Conservation (phyloP, 2,113 vertebrate species). For the Boulengeromyrus knoepffleri region DNA sequence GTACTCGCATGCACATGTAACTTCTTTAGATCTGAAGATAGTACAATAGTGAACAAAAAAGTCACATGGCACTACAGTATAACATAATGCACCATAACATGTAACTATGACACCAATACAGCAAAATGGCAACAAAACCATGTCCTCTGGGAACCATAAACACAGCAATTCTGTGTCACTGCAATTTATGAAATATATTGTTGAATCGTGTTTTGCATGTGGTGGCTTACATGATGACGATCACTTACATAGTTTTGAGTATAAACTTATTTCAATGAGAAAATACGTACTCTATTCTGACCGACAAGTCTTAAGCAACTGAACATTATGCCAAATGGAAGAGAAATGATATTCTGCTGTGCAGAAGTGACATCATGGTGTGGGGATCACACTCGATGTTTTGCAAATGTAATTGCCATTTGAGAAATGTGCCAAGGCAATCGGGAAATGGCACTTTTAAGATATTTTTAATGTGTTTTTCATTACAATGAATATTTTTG, state of each 20-base stretch:
- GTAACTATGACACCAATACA: background rate
- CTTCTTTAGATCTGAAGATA: background rate
- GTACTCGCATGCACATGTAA: background rate
- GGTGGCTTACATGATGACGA: background rate
- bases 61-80: background rate
- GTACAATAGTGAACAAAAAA: background rate
- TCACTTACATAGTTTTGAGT: background rate
- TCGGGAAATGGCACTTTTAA: background rate
- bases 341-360: background rate
- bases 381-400: background rate
- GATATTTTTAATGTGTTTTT: background rate
- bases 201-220: background rate
- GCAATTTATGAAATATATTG: background rate
- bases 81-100: background rate
- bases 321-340: background rate
- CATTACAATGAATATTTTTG: background rate
- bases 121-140: background rate
- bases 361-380: background rate
- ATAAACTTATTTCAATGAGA: background rate
- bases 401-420: background rate
- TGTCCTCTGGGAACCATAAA: background rate
- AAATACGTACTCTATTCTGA: background rate
- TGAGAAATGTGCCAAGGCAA: background rate
- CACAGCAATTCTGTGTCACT: background rate
- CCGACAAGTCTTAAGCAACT: background rate